Conservation (phyloP, 1,140 invertebrate species). For the Plodia interpunctella region DNA sequence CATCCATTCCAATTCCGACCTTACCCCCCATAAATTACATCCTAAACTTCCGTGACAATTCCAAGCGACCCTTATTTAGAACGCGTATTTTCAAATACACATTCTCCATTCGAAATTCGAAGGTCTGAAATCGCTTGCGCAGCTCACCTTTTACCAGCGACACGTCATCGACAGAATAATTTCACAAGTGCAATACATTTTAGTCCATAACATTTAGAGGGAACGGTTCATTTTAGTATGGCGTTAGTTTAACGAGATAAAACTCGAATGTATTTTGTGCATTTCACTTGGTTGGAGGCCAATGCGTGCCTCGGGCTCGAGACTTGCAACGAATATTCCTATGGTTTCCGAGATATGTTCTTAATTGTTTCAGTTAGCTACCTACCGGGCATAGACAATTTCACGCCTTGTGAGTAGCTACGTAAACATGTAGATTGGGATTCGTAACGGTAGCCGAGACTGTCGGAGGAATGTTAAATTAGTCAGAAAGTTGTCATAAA, state of each 20-base stretch:
- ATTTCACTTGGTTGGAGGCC: conserved; percentile 55
- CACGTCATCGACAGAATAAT: conserved; percentile 56
- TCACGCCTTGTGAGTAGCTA: not conserved
- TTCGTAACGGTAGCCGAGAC: not conserved
- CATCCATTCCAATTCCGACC: conserved; percentile 9
- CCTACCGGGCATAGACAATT: not conserved
- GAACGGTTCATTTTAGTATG: conserved; percentile 27
- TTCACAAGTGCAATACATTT: conserved; percentile 21
- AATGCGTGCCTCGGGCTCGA: conserved; percentile 29
- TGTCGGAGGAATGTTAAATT: not conserved
- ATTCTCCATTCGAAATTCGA: not conserved
- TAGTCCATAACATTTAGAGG: conserved; percentile 19
- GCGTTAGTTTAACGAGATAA: conserved; percentile 57
- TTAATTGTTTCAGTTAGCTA: conserved; percentile 1
- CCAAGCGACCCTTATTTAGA: conserved; percentile 42
- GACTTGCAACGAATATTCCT: not conserved
- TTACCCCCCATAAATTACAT: not conserved
- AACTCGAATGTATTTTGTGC: conserved; percentile 70
- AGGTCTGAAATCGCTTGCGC: conserved; percentile 31
- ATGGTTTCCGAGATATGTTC: conserved; percentile 2
- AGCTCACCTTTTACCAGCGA: conserved; percentile 26
- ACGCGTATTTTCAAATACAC: not conserved
- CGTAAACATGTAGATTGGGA: not conserved
- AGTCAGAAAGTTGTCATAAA: not conserved
- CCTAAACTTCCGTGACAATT: not conserved